Evolutionary conservation across 2,797 vertebrate species (phyloP).

Genomic region (Cryptoblepharus egeriae): DNA sequence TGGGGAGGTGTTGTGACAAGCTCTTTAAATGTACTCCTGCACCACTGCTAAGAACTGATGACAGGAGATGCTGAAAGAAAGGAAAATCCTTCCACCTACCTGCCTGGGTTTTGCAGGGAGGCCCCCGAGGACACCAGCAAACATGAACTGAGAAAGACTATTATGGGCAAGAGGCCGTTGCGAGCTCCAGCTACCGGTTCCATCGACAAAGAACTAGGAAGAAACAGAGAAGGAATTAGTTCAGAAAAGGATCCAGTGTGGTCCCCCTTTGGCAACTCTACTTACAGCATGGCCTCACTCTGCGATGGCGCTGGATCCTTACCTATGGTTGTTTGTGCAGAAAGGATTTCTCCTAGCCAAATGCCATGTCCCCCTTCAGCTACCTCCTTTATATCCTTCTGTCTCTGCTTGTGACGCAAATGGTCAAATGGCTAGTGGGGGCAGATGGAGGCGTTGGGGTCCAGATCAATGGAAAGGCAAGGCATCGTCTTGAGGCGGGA

Average conservation of each 20-base stretch:
- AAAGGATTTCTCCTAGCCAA: neutral
- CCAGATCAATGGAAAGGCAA: constrained; percentile 51
- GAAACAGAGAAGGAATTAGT: constrained; percentile 5
- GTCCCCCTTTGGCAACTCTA: neutral
- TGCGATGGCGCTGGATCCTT: neutral
- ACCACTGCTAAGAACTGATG: neutral
- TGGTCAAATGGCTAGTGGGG: neutral
- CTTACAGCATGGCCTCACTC: neutral
- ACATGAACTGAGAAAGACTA: constrained; percentile 35
- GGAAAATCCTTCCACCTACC: constrained; percentile 23
- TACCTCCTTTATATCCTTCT: constrained; percentile 3
- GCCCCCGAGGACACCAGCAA: constrained; percentile 40
- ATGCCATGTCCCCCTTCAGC: neutral
- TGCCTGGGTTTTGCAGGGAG: constrained; percentile 28
- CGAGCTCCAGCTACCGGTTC: neutral
- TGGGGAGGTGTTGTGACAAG: too few relatives aligned
- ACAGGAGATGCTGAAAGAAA: neutral
- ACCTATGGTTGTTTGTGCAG: constrained; percentile 25
- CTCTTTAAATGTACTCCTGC: too few relatives aligned
- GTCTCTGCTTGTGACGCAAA: constrained; percentile 12
- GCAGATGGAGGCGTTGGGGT: constrained; percentile 50
- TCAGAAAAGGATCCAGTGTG: neutral
- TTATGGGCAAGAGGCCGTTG: constrained; percentile 16
- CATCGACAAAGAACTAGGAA: neutral
- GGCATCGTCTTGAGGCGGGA: neutral